Base-by-base conservation (phyloP, 2,113 vertebrate species). In the Chloroceryle aenea region DNA sequence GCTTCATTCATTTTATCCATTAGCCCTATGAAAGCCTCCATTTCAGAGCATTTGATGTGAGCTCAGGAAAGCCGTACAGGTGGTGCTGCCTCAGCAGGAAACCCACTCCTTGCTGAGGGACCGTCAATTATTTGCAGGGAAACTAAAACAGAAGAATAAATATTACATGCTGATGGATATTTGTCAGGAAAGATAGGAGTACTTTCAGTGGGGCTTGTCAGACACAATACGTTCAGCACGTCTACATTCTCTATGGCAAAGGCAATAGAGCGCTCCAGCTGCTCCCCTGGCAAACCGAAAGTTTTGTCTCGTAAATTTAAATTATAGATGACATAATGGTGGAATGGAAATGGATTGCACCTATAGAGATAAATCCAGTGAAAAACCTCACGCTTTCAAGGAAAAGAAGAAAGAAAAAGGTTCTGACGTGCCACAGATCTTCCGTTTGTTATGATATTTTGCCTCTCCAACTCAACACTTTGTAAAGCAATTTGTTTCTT, bases 271-370 rank as follows among this genome's bases (percentile, higher is more conserved):
- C 15, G 43, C 93, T 98, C 97, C 98, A 98, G 97, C 97, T 98
- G 97, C 97, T 98, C 87, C 89, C 87, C 96, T 98, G 96, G 97
- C 96, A 98, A 98, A 94, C 94, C 85, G 97, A 71, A 96, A 98
- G 95, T 96, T 98, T 98, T 97, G 95, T 97, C 97, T 97, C 79
- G 82, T 98, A 98, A 97, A 98, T 98, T 97, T 98, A 98, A 98
- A 98, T 98, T 97, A 98, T 97, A 97, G 93, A 98, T 98, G 97
- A 97, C 96, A 98, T 97, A 97, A 96, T 95, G 96, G 95, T 94
- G 85, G 95, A 95, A 97, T 97, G 88, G 97, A 98, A 98, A 98
- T 96, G 95, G 95, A 98, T 98, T 97, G 91, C 97, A 97, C 94
- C 97, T 97, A 97, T 95, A 97, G 93, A 98, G 95, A 98, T 82